A percentile compares a stretch with the other conserved stretches of the same genome.
phyloP scores from a whole-genome alignment of 2,797 vertebrate genomes.

The Sebastes wilsoni region DNA sequence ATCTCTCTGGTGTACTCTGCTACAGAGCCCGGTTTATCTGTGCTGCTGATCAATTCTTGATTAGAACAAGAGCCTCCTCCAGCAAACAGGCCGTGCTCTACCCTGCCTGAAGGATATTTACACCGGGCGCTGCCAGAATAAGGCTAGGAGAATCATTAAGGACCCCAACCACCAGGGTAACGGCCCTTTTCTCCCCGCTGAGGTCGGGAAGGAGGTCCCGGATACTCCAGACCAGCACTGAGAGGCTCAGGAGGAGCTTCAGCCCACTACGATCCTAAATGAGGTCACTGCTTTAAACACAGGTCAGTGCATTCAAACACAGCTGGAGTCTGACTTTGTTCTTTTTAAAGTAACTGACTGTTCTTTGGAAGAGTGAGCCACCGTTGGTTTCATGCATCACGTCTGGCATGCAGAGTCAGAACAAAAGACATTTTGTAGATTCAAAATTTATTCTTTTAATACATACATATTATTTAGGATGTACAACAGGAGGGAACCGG shows the following conservation, averaged over 20 bases:
- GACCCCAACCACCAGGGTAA: neutral
- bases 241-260: too few relatives aligned
- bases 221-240: neutral
- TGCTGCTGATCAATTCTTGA: conserved; percentile 54
- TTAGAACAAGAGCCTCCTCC: conserved; percentile 55
- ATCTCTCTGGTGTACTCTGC: conserved; percentile 27
- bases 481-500: conserved; percentile 48
- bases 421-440: neutral
- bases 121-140: neutral
- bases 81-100: conserved; percentile 24
- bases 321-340: neutral
- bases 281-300: neutral
- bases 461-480: conserved; percentile 63
- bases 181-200: neutral
- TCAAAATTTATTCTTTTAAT: conserved; percentile 58
- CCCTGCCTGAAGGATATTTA: neutral
- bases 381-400: neutral
- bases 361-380: neutral
- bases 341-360: neutral
- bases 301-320: neutral
- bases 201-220: neutral
- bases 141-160: neutral
- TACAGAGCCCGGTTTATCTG: conserved; percentile 39
- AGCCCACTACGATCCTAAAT: neutral
- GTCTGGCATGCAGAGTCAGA: neutral